These are phyloP conservation scores for Orcinus orca DNA, from an alignment of 2,113 vertebrate species.

Conservation along the genomic window DNA sequence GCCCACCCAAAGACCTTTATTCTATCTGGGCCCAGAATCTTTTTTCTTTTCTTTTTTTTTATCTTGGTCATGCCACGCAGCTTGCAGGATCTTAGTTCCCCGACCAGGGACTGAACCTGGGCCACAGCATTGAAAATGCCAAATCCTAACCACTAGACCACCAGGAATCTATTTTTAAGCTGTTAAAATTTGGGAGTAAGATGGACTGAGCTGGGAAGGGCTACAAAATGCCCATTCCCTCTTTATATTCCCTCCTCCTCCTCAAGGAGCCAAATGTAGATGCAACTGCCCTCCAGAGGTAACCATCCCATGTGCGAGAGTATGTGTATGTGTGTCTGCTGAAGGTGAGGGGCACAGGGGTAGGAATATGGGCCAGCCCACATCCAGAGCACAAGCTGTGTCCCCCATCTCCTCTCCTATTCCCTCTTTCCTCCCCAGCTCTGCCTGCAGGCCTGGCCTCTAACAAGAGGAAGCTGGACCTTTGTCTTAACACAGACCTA, in stretches of 20 bases:
- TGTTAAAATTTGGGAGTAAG: not conserved
- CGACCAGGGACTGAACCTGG: not conserved
- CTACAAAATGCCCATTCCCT: not conserved
- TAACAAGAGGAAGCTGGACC: slow-evolving; percentile 7
- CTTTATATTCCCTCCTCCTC: not conserved
- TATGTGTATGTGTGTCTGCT: not conserved
- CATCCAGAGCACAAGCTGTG: not conserved
- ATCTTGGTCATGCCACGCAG: no score
- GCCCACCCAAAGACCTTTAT: not conserved
- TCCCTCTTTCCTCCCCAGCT: not conserved
- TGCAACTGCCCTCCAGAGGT: not conserved
- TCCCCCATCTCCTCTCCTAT: not conserved
- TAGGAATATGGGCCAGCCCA: not conserved
- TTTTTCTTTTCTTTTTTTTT: not conserved
- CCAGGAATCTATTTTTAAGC: not conserved
- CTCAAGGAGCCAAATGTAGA: slow-evolving; percentile 18
- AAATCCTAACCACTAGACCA: not conserved
- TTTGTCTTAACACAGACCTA: slow-evolving; percentile 17
- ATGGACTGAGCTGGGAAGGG: not conserved
- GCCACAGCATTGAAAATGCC: not conserved
- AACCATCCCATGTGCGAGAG: not conserved
- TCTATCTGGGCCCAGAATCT: not conserved
- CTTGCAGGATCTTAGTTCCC: no score
- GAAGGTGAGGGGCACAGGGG: not conserved
- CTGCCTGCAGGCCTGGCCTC: not conserved